phyloP scores from a whole-genome alignment of 2,797 vertebrate genomes.

The Tragopan temminckii region DNA sequence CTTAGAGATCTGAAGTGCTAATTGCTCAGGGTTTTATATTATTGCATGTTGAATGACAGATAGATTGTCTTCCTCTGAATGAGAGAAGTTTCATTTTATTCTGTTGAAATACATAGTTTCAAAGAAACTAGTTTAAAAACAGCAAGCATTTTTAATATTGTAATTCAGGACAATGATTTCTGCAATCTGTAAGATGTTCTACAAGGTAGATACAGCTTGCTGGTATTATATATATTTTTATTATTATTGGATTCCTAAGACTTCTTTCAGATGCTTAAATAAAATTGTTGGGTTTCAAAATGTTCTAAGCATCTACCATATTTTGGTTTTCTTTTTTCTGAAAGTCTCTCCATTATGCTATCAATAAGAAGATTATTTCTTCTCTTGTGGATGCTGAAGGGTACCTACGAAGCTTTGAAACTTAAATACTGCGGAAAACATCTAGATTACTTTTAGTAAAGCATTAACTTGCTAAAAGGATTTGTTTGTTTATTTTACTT shows the following conservation, averaged over 20 bases:
- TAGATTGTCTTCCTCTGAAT: not conserved
- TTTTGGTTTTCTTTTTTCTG: too few relatives aligned
- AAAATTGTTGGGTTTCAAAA: not conserved
- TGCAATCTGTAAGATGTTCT: not conserved
- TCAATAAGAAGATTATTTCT: not conserved
- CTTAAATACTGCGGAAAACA: not conserved
- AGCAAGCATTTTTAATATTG: not conserved
- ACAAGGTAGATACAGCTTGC: not conserved
- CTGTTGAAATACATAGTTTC: not conserved
- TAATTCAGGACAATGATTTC: not conserved
- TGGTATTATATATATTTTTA: not conserved
- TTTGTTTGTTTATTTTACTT: not conserved
- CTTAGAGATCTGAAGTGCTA: not conserved
- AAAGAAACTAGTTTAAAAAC: not conserved
- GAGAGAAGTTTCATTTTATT: not conserved
- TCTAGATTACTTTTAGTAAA: not conserved
- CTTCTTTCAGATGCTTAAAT: not conserved
- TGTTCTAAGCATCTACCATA: rapidly evolving
- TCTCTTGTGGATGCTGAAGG: not conserved
- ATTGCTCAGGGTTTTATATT: not conserved
- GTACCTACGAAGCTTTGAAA: not conserved
- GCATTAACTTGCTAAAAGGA: not conserved
- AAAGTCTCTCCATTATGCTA: not conserved
- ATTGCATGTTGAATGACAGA: not conserved
- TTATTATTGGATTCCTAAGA: not conserved